Percentiles rank a stretch among this genome's conserved stretches.
Conservation (phyloP, 2,888 invertebrate species). For the Dolomedes plantarius region DNA sequence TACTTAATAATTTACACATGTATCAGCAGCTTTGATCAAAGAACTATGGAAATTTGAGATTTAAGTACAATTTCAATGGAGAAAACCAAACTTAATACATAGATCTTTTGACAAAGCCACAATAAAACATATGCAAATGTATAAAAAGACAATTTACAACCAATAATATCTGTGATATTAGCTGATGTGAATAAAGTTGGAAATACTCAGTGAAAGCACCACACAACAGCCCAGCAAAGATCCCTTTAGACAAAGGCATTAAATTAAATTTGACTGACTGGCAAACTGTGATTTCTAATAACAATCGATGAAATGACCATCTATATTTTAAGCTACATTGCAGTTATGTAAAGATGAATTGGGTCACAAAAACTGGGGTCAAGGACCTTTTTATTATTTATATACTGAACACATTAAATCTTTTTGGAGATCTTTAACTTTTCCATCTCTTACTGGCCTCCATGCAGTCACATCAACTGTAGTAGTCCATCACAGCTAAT, state of each 20-base stretch:
- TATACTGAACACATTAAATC: conserved; percentile 22
- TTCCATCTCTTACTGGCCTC: conserved; percentile 32
- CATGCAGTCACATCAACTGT: conserved; percentile 27
- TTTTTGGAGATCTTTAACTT: neutral
- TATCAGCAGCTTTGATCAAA: neutral
- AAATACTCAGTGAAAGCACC: conserved; percentile 61
- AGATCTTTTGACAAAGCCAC: conserved; percentile 3
- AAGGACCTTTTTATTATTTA: conserved; percentile 21
- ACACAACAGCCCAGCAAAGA: conserved; percentile 50
- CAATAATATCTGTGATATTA: conserved; percentile 5
- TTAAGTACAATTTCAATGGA: neutral
- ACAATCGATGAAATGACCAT: conserved; percentile 49
- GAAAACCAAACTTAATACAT: neutral
- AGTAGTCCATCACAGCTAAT: conserved; percentile 59
- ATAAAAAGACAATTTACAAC: conserved; percentile 17
- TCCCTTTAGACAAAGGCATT: conserved; percentile 24
- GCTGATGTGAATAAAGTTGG: conserved; percentile 36
- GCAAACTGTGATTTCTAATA: conserved; percentile 39
- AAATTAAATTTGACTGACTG: conserved; percentile 34
- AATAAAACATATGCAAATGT: conserved; percentile 8
- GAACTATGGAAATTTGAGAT: neutral
- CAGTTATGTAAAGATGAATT: conserved; percentile 48
- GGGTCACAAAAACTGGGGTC: conserved; percentile 33
- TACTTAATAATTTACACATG: conserved; percentile 25
- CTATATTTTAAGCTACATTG: conserved; percentile 44